Evolutionary conservation across 2,797 vertebrate genomes (phyloP), one percentile per base, ranked within the genome.

Genomic region (Notolabrus celidotus): DNA sequence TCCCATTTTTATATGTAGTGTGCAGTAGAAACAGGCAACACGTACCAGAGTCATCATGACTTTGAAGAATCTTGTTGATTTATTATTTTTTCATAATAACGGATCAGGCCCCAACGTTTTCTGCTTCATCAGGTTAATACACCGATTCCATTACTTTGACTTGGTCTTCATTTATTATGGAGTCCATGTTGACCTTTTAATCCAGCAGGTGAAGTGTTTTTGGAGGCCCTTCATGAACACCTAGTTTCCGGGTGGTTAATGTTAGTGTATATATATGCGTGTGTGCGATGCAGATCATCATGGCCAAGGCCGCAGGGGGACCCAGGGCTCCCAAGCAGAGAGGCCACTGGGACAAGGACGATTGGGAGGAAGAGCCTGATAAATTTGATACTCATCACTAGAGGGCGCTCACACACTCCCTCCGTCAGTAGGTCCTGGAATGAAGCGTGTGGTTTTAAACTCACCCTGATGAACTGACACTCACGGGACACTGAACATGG

Each of bases 241-340:
- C 1, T 51, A 38, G 12, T 31, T 10, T 63, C 7, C 50, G 43
- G 71, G 16, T 74, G 56, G 72, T 68, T 83, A 9, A 79, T 15
- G 4, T 60, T 20, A 55, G 72, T 39, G 43, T 86, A 71, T 89
- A 54, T 87, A 22, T 79, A 65, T 47, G 22, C 63, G 71, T 64
- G 41, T 90, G 58, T 88, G 55, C 74, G 29, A 88, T 77, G 82
- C 91, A 98, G 96, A 97, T 98, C 93, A 97, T 97, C 93, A 96
- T 98, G 97, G 96, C 96, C 92, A 98, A 97, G 86, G 70, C 96
- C 91, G 95, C 96, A 89, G 96, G 97, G 51, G 96, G 96, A 92
- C 96, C 97, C 83, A 96, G 88, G 84, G 84, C 92, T 86, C 95
- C 96, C 83, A 96, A 96, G 79, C 95, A 96, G 87, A 94, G 96